Evolutionary conservation across 2,888 invertebrate genomes (phyloP).

Genomic region (Pandemis corylana): DNA sequence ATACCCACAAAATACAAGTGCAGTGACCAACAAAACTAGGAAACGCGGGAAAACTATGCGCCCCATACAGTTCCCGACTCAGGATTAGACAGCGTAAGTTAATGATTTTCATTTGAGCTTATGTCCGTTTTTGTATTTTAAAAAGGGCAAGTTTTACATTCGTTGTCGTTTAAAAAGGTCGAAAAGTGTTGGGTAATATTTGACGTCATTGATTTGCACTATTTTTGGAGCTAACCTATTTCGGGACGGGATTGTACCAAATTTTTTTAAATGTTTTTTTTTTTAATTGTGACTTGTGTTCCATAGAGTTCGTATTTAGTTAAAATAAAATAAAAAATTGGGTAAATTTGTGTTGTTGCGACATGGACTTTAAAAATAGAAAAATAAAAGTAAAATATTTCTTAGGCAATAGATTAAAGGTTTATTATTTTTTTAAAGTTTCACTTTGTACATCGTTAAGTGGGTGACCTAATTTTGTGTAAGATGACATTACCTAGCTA

Average conservation of each 20-base stretch:
- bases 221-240: constrained; percentile 39
- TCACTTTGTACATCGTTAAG: constrained; percentile 33
- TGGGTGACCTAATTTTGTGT: constrained; percentile 64
- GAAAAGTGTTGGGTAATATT: neutral
- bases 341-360: no score
- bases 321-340: neutral
- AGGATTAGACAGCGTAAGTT: constrained; percentile 57
- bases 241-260: constrained; percentile 2
- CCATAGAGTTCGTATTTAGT: neutral
- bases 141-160: neutral
- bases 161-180: neutral
- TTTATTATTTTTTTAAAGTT: neutral
- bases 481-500: constrained; percentile 61
- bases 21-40: constrained; percentile 29
- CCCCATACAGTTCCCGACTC: constrained; percentile 33
- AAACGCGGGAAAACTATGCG: constrained; percentile 16
- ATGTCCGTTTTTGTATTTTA: neutral
- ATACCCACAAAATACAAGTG: constrained; percentile 41
- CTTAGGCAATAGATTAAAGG: neutral
- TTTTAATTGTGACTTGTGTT: neutral
- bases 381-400: neutral
- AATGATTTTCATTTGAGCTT: constrained; percentile 63
- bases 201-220: constrained; percentile 26
- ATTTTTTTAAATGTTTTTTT: neutral
- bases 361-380: no score